Evolutionary conservation across 2,797 vertebrate species (phyloP), one percentile per base, ranked within the genome.

Genomic region (Phalloptychus januarius): DNA sequence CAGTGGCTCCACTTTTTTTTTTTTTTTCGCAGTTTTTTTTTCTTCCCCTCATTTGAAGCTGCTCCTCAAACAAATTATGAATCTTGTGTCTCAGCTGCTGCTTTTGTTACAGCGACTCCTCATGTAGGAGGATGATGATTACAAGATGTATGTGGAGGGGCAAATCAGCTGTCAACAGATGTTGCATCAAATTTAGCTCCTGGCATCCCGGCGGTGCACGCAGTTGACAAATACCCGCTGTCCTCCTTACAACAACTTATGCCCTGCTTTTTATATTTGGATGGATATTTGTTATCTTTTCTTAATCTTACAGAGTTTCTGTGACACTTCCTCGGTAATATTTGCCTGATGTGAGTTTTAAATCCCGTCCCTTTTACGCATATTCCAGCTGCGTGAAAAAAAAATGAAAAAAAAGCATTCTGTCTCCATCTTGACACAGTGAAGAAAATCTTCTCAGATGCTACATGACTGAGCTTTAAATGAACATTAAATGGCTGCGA

Each of bases 1-100:
- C 91, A 91, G 86, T 93, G 91, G 81, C 85, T 95, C 87, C 88
- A 92, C 91, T 92, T 94, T 93, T 88, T 89, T 83, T 63, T 45
- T 54, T 38, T 65, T 44, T 84, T 74, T 63, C 77, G 79, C 77
- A 80, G 83, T 82, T 82, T 79, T 79, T 56, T 72, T 80, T 79
- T 75, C 86, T 65, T 69, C 31, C 54, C 42, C 75, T 75, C 82
- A 78, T 83, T 74, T 74, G 78, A 80, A 81, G 44, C 84, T 10
- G 70, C 86, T 88, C 80, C 74, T 89, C 87, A 89, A 86, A 89
- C 88, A 90, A 86, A 89, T 86, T 74, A 79, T 72, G 79, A 83
- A 69, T 18, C 76, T 52, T 40, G 75, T 46, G 73, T 80, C 84
- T 84, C 78, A 76, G 81, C 87, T 79, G 75, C 84, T 52, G 80